Base-by-base conservation (phyloP, 2,113 vertebrate species). In the Polyodon spathula region DNA sequence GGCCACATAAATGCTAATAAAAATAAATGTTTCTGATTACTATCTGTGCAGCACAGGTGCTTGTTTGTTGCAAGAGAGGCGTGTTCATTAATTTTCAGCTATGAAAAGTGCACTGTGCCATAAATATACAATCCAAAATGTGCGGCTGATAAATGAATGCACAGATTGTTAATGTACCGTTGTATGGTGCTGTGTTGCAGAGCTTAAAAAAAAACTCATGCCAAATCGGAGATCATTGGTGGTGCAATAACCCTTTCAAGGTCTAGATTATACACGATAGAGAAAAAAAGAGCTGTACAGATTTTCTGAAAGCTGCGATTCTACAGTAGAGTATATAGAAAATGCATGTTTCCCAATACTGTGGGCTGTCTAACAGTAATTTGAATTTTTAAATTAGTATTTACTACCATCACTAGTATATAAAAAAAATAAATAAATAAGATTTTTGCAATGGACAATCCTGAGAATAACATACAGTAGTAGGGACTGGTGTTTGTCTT, bases 21-120 rank as follows among this genome's bases (percentile, higher is more conserved):
- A 97, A 97, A 97, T 97, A 97, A 98, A 98, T 98, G 93, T 93
- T 95, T 94, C 91, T 90, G 95, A 98, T 97, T 94, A 93, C 90
- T 92, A 94, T 93, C 94, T 89, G 88, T 89, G 92, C 91, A 88
- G 90, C 94, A 94, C 95, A 97, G 95, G 95, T 98, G 95, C 95
- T 92, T 95, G 93, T 95, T 97, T 92, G 95, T 93, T 95, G 92
- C 89, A 87, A 95, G 93, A 90, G 90, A 96, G 92, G 92, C 92
- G 93, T 96, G 94, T 98, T 97, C 93, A 97, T 98, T 98, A 95
- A 97, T 98, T 98, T 93, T 93, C 94, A 89, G 92, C 94, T 85
- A 88, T 92, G 95, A 93, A 93, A 94, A 96, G 95, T 93, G 92
- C 93, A 95, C 90, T 80, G 89, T 89, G 93, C 94, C 94, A 92